A percentile compares a stretch with the other conserved stretches of the same genome.
Conservation (phyloP, 2,888 invertebrate genomes). For the Mesorhabditis belari region DNA sequence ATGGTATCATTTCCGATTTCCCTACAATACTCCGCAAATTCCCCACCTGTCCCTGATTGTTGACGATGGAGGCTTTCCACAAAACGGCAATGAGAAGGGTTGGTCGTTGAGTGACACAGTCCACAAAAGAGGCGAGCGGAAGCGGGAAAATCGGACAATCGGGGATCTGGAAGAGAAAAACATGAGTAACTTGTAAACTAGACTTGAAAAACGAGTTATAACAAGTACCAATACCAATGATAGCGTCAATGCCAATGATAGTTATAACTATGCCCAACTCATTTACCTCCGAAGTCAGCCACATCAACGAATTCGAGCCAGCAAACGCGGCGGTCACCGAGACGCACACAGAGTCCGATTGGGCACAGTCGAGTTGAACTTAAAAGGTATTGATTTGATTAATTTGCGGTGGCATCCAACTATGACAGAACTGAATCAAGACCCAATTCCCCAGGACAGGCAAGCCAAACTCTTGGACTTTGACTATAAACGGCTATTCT, state of each 20-base stretch:
- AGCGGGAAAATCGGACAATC: neutral
- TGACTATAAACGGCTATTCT: too few relatives aligned
- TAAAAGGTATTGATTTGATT: conserved; percentile 3
- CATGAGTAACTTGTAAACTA: too few relatives aligned
- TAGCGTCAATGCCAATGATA: neutral
- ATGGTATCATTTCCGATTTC: too few relatives aligned
- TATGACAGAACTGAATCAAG: too few relatives aligned
- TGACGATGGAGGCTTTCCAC: conserved; percentile 40
- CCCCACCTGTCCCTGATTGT: conserved; percentile 29
- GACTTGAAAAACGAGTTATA: too few relatives aligned
- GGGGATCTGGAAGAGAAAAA: neutral
- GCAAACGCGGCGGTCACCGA: conserved; percentile 2
- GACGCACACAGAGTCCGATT: neutral
- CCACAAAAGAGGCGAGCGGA: conserved; percentile 1
- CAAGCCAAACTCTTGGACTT: too few relatives aligned
- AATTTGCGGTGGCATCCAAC: neutral
- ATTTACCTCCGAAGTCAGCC: neutral
- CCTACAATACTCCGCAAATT: too few relatives aligned
- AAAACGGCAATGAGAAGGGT: conserved; percentile 23
- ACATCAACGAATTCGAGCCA: neutral
- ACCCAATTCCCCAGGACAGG: too few relatives aligned
- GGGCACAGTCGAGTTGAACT: neutral
- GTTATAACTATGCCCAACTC: neutral
- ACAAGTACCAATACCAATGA: too few relatives aligned
- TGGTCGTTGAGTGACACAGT: conserved; percentile 1